Evolutionary conservation across 1,140 invertebrate genomes (phyloP), one percentile per base, ranked within the genome.

Genomic region (Dermatophagoides farinae): DNA sequence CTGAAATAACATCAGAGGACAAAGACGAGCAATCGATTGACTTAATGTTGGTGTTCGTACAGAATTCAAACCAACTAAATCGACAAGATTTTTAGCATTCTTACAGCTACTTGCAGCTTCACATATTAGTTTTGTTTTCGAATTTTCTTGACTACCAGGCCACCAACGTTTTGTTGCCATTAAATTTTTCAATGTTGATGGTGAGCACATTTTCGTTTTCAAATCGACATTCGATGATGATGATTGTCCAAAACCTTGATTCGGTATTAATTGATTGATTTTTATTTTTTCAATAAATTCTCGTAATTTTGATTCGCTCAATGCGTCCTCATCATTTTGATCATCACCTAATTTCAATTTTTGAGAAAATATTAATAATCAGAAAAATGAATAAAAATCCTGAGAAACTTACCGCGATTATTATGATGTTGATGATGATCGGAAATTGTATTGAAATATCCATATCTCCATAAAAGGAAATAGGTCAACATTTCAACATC

Each of bases 1-100:
- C n/a, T 63, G 62, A 55, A 63, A 63, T 12, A 63, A 22, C 41
- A 63, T 63, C 40, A 63, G 14, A 37, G 62, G 62, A 61, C 62
- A 63, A 16, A 63, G 39, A 23, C 57, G 18, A 14, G 60, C 57
- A 22, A 63, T 63, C 12, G 62, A 50, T 52, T 63, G 55, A 41
- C 51, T 60, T 40, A 63, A 25, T 20, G 40, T 54, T 22, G 22
- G 61, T 31, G 43, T 31, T 44, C 39, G 16, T 11, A n/a, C 9
- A 9, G n/a, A 9, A 43, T 40, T 39, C 53, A 55, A 20, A 46
- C 46, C 53, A 38, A 62, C 53, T 23, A 62, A 46, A 51, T 62
- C 55, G 38, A 55, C 20, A 38, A 62, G 14, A 14, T 62, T 18
- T 44, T 62, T 46, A 20, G 57, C 44, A 14, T n/a, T 47, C 44